phyloP scores from a whole-genome alignment of 1,140 invertebrate species.

The Bombus breviceps region DNA sequence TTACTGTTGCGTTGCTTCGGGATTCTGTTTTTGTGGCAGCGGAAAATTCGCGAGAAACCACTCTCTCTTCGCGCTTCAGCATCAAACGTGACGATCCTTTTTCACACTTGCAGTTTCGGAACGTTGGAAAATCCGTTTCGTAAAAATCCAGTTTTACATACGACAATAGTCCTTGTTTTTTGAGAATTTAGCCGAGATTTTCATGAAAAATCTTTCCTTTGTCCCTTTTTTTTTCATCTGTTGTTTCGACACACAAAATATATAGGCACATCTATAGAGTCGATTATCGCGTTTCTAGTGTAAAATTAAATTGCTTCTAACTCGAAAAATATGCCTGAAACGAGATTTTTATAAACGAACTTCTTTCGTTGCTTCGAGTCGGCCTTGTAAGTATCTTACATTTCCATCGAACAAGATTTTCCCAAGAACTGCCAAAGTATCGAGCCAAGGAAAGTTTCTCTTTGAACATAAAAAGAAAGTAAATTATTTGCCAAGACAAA shows the following conservation, averaged over 20 bases:
- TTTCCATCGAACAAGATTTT: background rate
- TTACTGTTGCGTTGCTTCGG: background rate
- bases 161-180: background rate
- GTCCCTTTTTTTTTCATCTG: background rate
- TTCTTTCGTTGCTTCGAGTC: too few species aligned
- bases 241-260: too few species aligned
- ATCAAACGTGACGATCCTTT: too few species aligned
- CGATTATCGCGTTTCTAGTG: too few species aligned
- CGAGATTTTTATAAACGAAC: too few species aligned
- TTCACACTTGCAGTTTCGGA: too few species aligned
- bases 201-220: background rate
- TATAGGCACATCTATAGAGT: too few species aligned
- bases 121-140: background rate
- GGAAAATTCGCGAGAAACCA: conserved; percentile 5
- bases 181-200: background rate
- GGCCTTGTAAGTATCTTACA: background rate
- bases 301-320: too few species aligned
- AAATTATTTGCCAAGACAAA: background rate
- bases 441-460: background rate
- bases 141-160: background rate
- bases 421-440: background rate
- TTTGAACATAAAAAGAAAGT: background rate
- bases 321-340: too few species aligned
- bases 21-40: background rate
- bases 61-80: background rate